phyloP scores from a whole-genome alignment of 1,140 invertebrate genomes.

The Metaphire vulgaris region DNA sequence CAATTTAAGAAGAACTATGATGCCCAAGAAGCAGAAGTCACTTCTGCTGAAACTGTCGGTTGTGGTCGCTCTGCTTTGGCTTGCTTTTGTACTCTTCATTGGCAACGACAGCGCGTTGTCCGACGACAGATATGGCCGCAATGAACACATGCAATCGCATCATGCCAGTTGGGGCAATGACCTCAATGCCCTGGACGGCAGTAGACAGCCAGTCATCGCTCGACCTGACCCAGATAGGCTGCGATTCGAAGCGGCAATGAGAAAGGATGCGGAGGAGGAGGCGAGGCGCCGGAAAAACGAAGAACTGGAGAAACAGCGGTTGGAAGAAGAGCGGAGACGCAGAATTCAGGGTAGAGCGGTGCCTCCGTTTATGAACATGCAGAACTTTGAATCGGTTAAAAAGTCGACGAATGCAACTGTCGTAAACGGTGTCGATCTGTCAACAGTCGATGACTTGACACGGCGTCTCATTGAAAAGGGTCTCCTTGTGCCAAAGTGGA shows the following conservation, averaged over 20 bases:
- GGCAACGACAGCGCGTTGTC: not conserved
- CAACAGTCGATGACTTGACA: slow-evolving; percentile 2
- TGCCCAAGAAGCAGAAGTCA: not conserved
- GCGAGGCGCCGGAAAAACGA: not conserved
- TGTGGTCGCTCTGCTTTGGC: not conserved
- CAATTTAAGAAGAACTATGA: too few relatives aligned
- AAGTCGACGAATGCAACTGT: not conserved
- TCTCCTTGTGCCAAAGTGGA: slow-evolving; percentile 18
- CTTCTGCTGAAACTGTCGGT: not conserved
- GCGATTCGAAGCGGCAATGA: slow-evolving; percentile 10
- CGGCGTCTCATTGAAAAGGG: slow-evolving; percentile 5
- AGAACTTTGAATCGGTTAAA: not conserved
- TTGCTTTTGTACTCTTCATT: not conserved
- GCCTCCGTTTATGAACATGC: slow-evolving; percentile 12
- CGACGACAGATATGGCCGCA: not conserved
- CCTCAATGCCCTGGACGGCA: not conserved
- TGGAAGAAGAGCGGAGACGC: slow-evolving; percentile 8
- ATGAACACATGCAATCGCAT: not conserved
- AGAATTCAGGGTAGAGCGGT: slow-evolving; percentile 2
- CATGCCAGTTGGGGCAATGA: not conserved
- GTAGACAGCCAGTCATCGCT: slow-evolving; percentile 15
- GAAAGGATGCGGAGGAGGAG: slow-evolving; percentile 15
- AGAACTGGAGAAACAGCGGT: slow-evolving; percentile 7
- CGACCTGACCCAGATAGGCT: slow-evolving; percentile 17
- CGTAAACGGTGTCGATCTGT: not conserved